Evolutionary conservation across 2,888 invertebrate species (phyloP).

Genomic region (Orthosia incerta): DNA sequence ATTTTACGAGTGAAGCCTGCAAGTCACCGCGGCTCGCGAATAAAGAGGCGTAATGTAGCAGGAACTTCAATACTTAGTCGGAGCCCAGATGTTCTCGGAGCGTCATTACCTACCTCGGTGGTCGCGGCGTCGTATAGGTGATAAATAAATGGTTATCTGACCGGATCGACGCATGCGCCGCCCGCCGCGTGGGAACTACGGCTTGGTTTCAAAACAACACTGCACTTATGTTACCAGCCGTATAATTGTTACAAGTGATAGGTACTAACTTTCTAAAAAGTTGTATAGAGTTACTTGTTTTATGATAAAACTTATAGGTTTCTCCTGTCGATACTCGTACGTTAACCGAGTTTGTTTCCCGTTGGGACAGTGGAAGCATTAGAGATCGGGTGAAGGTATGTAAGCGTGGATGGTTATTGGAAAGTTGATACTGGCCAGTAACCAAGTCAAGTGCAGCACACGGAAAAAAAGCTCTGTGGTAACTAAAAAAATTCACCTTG

Average conservation of each 20-base stretch:
- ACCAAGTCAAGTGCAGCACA: conserved; percentile 7
- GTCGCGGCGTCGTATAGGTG: conserved; percentile 72
- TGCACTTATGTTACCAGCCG: conserved; percentile 65
- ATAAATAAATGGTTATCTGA: conserved; percentile 80
- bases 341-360: conserved; percentile 29
- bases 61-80: conserved; percentile 46
- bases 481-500: not conserved
- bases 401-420: conserved; percentile 24
- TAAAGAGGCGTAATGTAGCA: conserved; percentile 51
- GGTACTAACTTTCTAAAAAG: conserved; percentile 68
- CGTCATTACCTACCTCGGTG: conserved; percentile 67
- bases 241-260: conserved; percentile 69
- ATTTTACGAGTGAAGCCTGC: conserved; percentile 47
- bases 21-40: conserved; percentile 27
- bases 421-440: conserved; percentile 19
- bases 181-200: conserved; percentile 74
- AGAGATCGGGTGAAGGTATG: conserved; percentile 12
- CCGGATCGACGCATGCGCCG: conserved; percentile 72
- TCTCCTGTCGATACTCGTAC: conserved; percentile 45
- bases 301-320: conserved; percentile 63
- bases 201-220: conserved; percentile 69
- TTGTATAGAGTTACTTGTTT: conserved; percentile 61
- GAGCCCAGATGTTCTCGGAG: conserved; percentile 61
- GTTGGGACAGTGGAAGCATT: conserved; percentile 17
- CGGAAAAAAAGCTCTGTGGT: conserved; percentile 2